phyloP scores from a whole-genome alignment of 2,888 invertebrate species.

The Athetis lepigone region DNA sequence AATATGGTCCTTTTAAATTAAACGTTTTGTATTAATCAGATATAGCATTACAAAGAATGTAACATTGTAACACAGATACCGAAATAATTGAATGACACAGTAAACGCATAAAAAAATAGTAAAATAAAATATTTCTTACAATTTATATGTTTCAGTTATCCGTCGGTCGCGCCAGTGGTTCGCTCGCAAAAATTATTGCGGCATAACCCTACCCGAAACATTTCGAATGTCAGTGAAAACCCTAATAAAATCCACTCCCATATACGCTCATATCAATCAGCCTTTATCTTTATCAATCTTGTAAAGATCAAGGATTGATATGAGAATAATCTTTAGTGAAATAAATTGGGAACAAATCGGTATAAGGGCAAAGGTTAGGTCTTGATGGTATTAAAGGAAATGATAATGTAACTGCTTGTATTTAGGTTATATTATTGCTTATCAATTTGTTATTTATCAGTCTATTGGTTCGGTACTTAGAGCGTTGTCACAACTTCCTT shows the following conservation, averaged over 20 bases:
- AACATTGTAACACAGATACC: background rate
- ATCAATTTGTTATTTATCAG: slow-evolving; percentile 2
- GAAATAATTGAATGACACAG: background rate
- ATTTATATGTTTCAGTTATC: slow-evolving; percentile 24
- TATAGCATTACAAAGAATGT: background rate
- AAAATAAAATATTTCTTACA: slow-evolving; percentile 7
- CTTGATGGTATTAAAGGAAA: background rate
- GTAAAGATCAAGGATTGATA: slow-evolving; percentile 36
- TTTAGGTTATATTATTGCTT: background rate
- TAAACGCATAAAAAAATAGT: background rate
- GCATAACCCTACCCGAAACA: slow-evolving; percentile 28
- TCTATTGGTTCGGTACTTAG: no score
- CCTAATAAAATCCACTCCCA: slow-evolving; percentile 44
- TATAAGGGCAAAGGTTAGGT: slow-evolving; percentile 6
- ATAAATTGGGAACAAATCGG: slow-evolving; percentile 25
- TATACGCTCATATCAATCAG: slow-evolving; percentile 45
- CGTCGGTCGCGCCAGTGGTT: slow-evolving; percentile 6
- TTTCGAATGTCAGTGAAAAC: slow-evolving; percentile 37
- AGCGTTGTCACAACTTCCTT: no score
- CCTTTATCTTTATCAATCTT: slow-evolving; percentile 44
- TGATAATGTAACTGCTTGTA: slow-evolving; percentile 1
- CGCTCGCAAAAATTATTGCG: slow-evolving; percentile 42
- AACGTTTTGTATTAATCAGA: background rate
- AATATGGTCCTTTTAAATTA: no score
- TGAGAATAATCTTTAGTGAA: slow-evolving; percentile 13